Base-by-base conservation (phyloP, 1,140 invertebrate genomes). In the Tribolium madens region DNA sequence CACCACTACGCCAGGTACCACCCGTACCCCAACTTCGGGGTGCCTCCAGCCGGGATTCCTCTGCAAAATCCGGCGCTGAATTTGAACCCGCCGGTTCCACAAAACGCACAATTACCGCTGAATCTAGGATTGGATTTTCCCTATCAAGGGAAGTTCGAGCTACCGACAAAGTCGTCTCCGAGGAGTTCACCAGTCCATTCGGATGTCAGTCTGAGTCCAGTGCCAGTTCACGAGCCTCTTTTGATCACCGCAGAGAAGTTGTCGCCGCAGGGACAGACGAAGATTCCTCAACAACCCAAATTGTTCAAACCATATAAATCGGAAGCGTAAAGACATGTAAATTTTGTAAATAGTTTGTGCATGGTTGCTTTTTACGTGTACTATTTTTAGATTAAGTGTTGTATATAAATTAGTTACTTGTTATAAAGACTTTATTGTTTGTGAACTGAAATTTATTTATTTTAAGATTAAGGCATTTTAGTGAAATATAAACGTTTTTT, bases 221-320 rank as follows among this genome's bases (percentile, higher is more conserved):
- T 78, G 79, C 84, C 83, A 4, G 77, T 78, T 2, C 77, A 81
- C 78, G 75, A 83, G 12, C 81, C 79, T 53, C 76, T 82, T 46
- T 77, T 82, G 52, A 84, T 83, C 70, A 80, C 80, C 75, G 84
- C 83, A 13, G 71, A 77, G 21, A 84, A 83, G 52, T 76, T 82
- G 6, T 83, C 84, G 26, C 81, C 82, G 77, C 10, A 10, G 80
- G 80, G 76, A 33, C 76, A 86, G 78, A 88, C 85, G 52, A 84
- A 86, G 33, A 79, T 87, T n/a, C 78, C 13, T 13, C 88, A 88
- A 3, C 87, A 89, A 78, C 91, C 91, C 0, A 92, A 92, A 82
- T 83, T 92, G 10, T 92, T 92, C 79, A 91, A 92, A 81, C 91
- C 91, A 0, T 92, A 92, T 83, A 92, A 92, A 82, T 90, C 88